A percentile compares a stretch with the other conserved stretches of the same genome.
phyloP scores from a whole-genome alignment of 1,140 invertebrate genomes.

The Drosophila ananassae region DNA sequence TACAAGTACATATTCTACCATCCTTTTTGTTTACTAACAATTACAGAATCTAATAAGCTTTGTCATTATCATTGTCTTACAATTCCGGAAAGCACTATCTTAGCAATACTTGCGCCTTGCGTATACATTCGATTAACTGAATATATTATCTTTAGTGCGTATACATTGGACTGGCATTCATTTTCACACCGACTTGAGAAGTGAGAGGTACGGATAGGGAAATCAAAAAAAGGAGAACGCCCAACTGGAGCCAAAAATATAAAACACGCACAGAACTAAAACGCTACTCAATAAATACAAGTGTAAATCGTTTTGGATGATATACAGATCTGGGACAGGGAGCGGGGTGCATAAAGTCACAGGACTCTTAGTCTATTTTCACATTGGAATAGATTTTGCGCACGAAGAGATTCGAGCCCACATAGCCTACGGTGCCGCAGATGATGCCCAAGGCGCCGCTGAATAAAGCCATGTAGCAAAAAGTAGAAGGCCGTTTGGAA shows the following conservation, averaged over 20 bases:
- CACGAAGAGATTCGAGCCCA: slow-evolving; percentile 98
- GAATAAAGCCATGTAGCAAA: slow-evolving; percentile 99
- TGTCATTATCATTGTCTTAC: slow-evolving; percentile 5
- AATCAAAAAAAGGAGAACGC: slow-evolving; percentile 1
- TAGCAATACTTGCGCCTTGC: slow-evolving; percentile 10
- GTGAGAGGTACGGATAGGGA: slow-evolving; percentile 18
- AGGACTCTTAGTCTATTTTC: slow-evolving; percentile 95
- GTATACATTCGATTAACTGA: slow-evolving; percentile 35
- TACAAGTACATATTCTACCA: neutral
- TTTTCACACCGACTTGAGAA: slow-evolving; percentile 46
- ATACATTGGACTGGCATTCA: slow-evolving; percentile 48
- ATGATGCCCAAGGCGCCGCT: slow-evolving; percentile 97
- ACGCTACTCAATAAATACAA: slow-evolving; percentile 72
- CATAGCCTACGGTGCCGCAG: slow-evolving; percentile 99
- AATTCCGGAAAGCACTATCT: slow-evolving; percentile 16
- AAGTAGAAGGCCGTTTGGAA: slow-evolving; percentile 99
- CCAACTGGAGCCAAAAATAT: slow-evolving; percentile 28
- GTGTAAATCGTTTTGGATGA: slow-evolving; percentile 46
- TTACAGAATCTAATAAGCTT: neutral
- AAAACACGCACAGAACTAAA: slow-evolving; percentile 56
- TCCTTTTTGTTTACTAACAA: neutral
- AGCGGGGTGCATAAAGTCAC: slow-evolving; percentile 4
- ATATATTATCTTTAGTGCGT: slow-evolving; percentile 49
- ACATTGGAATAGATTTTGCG: slow-evolving; percentile 99
- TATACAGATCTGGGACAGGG: slow-evolving; percentile 31